Evolutionary conservation across 2,113 vertebrate species (phyloP), one percentile per base, ranked within the genome.

Genomic region (Hippocampus zosterae): DNA sequence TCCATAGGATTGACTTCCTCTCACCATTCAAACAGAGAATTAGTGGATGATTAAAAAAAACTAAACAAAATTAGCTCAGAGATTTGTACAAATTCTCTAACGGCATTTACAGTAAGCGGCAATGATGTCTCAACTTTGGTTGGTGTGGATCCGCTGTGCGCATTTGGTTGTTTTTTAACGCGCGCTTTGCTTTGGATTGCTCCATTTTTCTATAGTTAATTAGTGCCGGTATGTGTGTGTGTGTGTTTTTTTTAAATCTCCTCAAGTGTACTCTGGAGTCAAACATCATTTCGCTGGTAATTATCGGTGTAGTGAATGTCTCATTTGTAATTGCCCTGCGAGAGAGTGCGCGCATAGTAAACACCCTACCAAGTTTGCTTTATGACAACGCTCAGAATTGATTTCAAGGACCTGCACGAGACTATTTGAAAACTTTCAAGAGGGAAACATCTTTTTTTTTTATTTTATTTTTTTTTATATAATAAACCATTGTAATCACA

Each of bases 271-370:
- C 56, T 78, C 41, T 50, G 56, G 55, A 78, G 57, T 72, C 70
- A 72, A 68, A 72, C 68, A 44, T 27, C 68, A 70, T 67, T 65
- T 23, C 60, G 70, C 50, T 52, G 13, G 12, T 72, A 37, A 61
- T 74, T 74, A 83, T 72, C 67, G 50, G 52, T 33, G 55, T 74
- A 70, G 62, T 75, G 46, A 68, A 72, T 77, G 63, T 72, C 68
- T 69, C 66, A 50, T 73, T 74, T 76, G 61, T 48, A 67, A 67
- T 68, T 63, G 27, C 42, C 42, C 50, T 33, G 63, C 11, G 57
- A 60, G 55, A 56, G 79, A 77, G 73, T 61, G 65, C 16, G 53
- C 8, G 44, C 16, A 65, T 9, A 16, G 19, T 25, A 46, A 48
- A 65, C 15, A 27, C 63, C 15, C 46, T 23, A 42, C 40, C n/a